Conservation (phyloP, 37 sponge, comb jelly and placozoan species). For the Haliclona indistincta region DNA sequence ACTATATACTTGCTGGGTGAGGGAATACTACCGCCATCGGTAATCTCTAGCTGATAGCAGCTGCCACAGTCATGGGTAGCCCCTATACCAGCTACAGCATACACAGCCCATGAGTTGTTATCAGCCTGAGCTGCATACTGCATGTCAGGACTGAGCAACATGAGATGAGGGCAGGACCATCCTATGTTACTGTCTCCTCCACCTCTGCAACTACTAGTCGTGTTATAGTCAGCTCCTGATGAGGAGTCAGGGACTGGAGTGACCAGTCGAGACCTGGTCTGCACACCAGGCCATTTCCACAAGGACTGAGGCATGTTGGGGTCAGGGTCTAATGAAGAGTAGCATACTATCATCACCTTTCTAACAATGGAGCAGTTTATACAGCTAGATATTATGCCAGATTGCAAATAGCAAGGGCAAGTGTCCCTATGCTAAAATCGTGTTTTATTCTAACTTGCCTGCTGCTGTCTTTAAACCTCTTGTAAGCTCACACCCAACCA, state of each 20-base stretch:
- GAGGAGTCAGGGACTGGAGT: slow-evolving; percentile 5
- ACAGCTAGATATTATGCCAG: too few relatives aligned
- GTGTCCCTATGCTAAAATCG: too few relatives aligned
- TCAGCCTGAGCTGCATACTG: slow-evolving; percentile 25
- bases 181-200: slow-evolving; percentile 19
- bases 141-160: slow-evolving; percentile 32
- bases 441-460: too few relatives aligned
- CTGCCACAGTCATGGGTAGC: slow-evolving; percentile 9
- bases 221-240: slow-evolving; percentile 12
- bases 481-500: too few relatives aligned
- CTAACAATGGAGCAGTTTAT: too few relatives aligned
- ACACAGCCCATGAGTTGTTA: slow-evolving; percentile 19
- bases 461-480: too few relatives aligned
- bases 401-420: too few relatives aligned
- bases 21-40: slow-evolving; percentile 4
- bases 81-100: slow-evolving; percentile 33
- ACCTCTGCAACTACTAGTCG: slow-evolving; percentile 21
- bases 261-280: neutral
- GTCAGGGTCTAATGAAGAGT: too few relatives aligned
- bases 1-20: slow-evolving; percentile 18
- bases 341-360: too few relatives aligned
- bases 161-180: slow-evolving; percentile 26
- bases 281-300: slow-evolving; percentile 26
- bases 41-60: slow-evolving; percentile 30
- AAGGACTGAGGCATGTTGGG: too few relatives aligned